Evolutionary conservation across 1,140 invertebrate genomes (phyloP), one percentile per base, ranked within the genome.

Genomic region (Drosophila melanica): DNA sequence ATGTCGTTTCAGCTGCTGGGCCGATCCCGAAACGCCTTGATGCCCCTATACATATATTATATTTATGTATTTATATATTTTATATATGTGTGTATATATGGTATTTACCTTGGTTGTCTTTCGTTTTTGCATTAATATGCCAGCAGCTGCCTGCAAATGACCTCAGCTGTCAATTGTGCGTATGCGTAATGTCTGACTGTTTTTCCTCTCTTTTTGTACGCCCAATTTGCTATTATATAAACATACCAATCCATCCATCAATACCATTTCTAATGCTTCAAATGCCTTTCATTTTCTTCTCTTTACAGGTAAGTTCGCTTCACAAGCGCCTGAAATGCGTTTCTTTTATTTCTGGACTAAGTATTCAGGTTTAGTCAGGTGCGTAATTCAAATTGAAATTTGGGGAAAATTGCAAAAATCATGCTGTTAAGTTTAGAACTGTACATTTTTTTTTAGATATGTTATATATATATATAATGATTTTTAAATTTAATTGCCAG

Each of bases 1-100:
- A 87, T 87, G 71, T 66, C 54, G 67, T 47, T 75, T 62, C 75
- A 66, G 62, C 60, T 53, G 69, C 45, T 41, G n/a, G 14, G n/a
- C 16, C 12, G 47, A 64, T 55, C 20, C 16, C 18, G 30, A 37
- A 37, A 62, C 23, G 67, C 20, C 64, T 59, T 75, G 62, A 53
- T 66, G 51, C 54, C 44, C 27, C 27, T 30, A 30, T 42, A 16
- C 37, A 12, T 41, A 16, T 37, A 41, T 6, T 30, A 33, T 54
- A 18, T 4, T 11, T 44, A 14, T 54, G 42, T 45, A 37, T 23
- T 23, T 44, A 14, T 54, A 51, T 45, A 37, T 23, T 23, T 4
- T 30, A 41, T 45, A 10, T 23, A 53, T 44, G 42, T 45, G 23
- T 60, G 23, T 23, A 30, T 35, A 20, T 59, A 48, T 59, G 45